phyloP scores from a whole-genome alignment of 2,113 vertebrate species.

The Neomonachus schauinslandi region DNA sequence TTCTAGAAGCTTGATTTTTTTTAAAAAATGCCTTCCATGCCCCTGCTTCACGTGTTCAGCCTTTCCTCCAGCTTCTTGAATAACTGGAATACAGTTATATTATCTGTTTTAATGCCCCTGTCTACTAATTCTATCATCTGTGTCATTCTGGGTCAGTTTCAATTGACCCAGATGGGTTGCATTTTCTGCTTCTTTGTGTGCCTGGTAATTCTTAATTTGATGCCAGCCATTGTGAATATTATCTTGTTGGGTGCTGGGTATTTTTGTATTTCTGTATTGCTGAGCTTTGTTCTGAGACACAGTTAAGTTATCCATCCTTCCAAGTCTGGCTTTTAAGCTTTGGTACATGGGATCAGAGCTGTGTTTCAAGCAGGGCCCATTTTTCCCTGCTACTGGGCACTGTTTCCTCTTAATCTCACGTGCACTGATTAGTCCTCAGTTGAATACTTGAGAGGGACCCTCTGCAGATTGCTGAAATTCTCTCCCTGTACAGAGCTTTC shows the following conservation, averaged over 20 bases:
- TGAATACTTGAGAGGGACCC: neutral
- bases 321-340: neutral
- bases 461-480: neutral
- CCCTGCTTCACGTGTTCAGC: neutral
- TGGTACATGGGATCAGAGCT: neutral
- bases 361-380: neutral
- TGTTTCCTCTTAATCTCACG: neutral
- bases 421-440: neutral
- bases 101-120: neutral
- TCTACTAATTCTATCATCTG: neutral
- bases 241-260: neutral
- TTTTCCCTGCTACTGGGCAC: neutral
- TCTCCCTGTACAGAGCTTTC: neutral
- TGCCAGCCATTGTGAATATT: neutral
- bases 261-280: neutral
- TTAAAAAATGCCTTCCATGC: neutral
- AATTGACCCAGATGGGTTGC: neutral
- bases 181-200: neutral
- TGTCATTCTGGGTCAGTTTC: conserved; percentile 6
- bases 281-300: neutral
- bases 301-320: neutral
- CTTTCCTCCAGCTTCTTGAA: neutral
- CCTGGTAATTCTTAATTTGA: conserved; percentile 34
- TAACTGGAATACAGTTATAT: neutral
- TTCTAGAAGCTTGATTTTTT: neutral